Base-by-base conservation (phyloP, 1,140 invertebrate species). In the Eupristina koningsbergeri region DNA sequence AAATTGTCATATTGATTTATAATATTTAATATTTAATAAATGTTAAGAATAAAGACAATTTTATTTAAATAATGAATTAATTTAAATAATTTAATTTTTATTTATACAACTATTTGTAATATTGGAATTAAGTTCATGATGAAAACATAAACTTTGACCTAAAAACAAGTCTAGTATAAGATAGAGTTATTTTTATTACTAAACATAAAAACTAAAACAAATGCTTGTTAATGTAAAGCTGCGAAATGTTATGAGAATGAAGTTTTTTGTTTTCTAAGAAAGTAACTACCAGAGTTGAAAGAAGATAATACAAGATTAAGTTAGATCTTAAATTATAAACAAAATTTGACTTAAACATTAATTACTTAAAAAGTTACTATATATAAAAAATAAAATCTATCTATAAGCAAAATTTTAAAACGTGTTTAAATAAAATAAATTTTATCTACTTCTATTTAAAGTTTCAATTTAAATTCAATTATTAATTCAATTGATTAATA, bases 141-240 rank as follows among this genome's bases (percentile, higher is more conserved):
- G 61, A 53, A 79, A 73, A 79, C 11, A 79, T 61, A 77, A 83
- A 83, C 36, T 78, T n/a, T 79, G 67, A 78, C 64, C 75, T 61
- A 50, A 47, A 83, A 78, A 53, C n/a, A 77, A 50, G 31, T 50
- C 9, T 39, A 71, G 26, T 64, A 34, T 29, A 71, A 71, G 34
- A 34, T 22, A 58, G 80, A 76, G n/a, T 83, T 83, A 77, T 75
- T 81, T 83, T 77, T 83, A 77, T 69, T 83, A 45, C 71, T 50
- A 0, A 41, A 34, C 80, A 76, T 83, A 73, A 83, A 73, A 78
- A 79, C 47, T 78, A 71, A 69, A 79, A 83, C 74, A 78, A 79
- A 78, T 73, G 75, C 75, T 79, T 45, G 45, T 61, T 73, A 83
- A 83, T 83, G 82, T 79, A 83, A 83, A 73, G 75, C 76, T 63